phyloP scores from a whole-genome alignment of 2,888 invertebrate species.

The Acanthococcus lagerstroemiae region DNA sequence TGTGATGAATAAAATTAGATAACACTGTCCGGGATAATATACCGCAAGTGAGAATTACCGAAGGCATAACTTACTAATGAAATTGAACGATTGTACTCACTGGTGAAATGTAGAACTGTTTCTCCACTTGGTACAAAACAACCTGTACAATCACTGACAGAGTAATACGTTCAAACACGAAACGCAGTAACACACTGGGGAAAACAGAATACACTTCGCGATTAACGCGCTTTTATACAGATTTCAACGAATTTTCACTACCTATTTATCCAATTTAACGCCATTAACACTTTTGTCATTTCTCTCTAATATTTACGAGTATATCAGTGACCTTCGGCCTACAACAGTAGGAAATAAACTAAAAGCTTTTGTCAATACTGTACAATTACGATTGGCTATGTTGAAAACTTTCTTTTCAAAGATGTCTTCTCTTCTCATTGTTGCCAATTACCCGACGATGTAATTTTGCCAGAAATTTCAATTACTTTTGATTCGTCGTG shows the following conservation, averaged over 20 bases:
- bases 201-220: not conserved
- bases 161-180: not conserved
- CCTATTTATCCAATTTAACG: constrained; percentile 28
- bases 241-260: constrained; percentile 16
- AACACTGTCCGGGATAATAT: not conserved
- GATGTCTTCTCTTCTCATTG: constrained; percentile 25
- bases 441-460: too few relatives aligned
- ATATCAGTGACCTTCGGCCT: constrained; percentile 41
- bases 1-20: not conserved
- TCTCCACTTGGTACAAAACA: constrained; percentile 2
- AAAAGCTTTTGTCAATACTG: constrained; percentile 35
- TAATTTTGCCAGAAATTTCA: too few relatives aligned
- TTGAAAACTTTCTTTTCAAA: too few relatives aligned
- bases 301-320: constrained; percentile 30
- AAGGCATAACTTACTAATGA: not conserved
- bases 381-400: constrained; percentile 34
- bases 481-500: too few relatives aligned
- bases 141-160: constrained; percentile 11
- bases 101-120: not conserved
- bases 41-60: not conserved
- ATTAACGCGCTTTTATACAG: not conserved
- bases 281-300: constrained; percentile 27
- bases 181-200: constrained; percentile 7
- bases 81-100: not conserved
- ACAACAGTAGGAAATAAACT: constrained; percentile 39